phyloP scores from a whole-genome alignment of 2,797 vertebrate species.

The Centroberyx gerrardi region DNA sequence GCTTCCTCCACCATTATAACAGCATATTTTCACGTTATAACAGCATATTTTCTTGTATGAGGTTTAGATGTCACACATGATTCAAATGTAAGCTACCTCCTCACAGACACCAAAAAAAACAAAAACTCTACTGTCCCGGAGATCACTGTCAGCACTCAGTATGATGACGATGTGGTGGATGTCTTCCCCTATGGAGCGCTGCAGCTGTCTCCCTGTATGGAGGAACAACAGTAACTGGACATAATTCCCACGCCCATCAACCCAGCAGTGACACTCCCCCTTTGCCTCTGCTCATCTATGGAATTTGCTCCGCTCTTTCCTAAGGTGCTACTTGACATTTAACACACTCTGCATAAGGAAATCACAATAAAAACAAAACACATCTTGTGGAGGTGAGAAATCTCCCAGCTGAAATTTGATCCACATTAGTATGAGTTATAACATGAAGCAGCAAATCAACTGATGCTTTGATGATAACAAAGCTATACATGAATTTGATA shows the following conservation, averaged over 20 bases:
- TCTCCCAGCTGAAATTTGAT: not conserved
- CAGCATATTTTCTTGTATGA: slow-evolving; percentile 8
- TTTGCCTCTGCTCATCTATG: slow-evolving; percentile 9
- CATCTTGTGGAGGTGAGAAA: too few species aligned
- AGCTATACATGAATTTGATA: slow-evolving; percentile 18
- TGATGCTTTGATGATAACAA: not conserved
- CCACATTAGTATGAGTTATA: slow-evolving; percentile 7
- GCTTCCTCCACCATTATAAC: slow-evolving; percentile 20
- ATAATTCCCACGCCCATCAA: slow-evolving; percentile 53
- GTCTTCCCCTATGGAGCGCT: slow-evolving; percentile 42
- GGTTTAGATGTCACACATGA: not conserved
- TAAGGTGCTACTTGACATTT: too few species aligned
- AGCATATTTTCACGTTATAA: slow-evolving; percentile 27
- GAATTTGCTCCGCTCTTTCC: too few species aligned
- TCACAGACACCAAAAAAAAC: slow-evolving; percentile 3
- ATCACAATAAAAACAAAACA: too few species aligned
- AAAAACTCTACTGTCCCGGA: slow-evolving; percentile 3
- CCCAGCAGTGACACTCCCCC: slow-evolving; percentile 5
- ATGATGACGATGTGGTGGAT: slow-evolving; percentile 37
- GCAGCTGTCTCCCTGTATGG: slow-evolving; percentile 58
- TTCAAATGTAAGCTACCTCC: not conserved
- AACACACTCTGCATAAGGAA: too few species aligned
- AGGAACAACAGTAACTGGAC: slow-evolving; percentile 40
- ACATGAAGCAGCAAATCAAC: slow-evolving; percentile 12
- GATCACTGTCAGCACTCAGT: slow-evolving; percentile 12